These are phyloP conservation scores for Sarotherodon lohbergeri DNA, from an alignment of 2,113 vertebrate species.

Conservation along the genomic window DNA sequence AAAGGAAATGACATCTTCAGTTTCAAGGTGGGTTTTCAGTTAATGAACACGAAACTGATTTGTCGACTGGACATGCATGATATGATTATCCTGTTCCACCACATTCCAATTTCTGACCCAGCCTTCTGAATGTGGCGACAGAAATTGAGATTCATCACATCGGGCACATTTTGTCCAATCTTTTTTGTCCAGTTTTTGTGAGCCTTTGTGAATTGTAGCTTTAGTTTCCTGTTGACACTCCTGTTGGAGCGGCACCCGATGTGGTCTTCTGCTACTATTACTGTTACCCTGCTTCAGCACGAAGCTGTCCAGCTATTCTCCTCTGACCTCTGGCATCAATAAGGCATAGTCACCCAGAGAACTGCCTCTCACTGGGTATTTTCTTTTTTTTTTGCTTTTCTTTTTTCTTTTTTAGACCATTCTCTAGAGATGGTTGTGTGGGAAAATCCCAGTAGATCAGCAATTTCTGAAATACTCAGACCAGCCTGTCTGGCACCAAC, in stretches of 20 bases:
- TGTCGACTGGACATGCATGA: background rate
- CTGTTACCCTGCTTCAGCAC: background rate
- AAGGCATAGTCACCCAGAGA: background rate
- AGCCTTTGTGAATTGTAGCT: background rate
- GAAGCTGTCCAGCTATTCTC: background rate
- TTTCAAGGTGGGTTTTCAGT: background rate
- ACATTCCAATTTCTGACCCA: background rate
- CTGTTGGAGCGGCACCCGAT: background rate
- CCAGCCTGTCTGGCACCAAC: background rate
- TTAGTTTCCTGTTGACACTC: background rate
- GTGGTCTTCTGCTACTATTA: background rate
- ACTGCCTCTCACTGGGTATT: background rate
- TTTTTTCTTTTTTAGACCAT: background rate
- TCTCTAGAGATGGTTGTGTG: background rate
- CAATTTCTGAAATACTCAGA: background rate
- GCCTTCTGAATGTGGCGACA: background rate
- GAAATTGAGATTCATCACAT: background rate
- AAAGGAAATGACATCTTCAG: background rate
- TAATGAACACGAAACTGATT: background rate
- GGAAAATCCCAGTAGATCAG: background rate
- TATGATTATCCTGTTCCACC: background rate
- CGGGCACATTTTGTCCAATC: background rate
- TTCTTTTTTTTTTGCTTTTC: background rate
- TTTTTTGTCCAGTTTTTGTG: background rate
- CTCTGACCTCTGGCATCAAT: background rate